Evolutionary conservation across 1,140 invertebrate genomes (phyloP), one percentile per base, ranked within the genome.

Genomic region (Thaumatotibia leucotreta): DNA sequence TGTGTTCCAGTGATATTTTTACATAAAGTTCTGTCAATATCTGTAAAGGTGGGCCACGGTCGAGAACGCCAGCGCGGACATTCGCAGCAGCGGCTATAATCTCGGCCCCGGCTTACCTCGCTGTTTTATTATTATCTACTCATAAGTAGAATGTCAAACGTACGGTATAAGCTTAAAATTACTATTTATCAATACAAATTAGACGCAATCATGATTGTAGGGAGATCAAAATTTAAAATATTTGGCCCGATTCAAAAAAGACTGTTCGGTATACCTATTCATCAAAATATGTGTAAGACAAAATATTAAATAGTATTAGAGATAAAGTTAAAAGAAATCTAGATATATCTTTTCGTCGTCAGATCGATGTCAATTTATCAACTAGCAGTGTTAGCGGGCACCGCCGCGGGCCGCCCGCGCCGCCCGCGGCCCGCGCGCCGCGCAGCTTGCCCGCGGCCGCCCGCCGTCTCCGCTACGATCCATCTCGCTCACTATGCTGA

Each of bases 211-310:
- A 76, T 85, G 75, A 84, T 79, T 65, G 75, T 89, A 87, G 80
- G 79, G 79, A 83, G 80, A 86, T 89, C 85, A 88, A 89, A 91
- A 90, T 88, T 89, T 74, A 75, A 85, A 87, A 80, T 79, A 89
- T 91, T 91, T 78, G 90, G 88, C 90, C 88, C 80, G 82, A 82
- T 88, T 85, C 81, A 85, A 90, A 82, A 75, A 91, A 90, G 90
- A 91, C 90, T 91, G 90, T 91, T 90, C 81, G 82, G 88, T 91
- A 91, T 91, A 91, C 89, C 86, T 88, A 84, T 79, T 86, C 84
- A 85, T 84, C 79, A 80, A 83, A 77, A 79, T 81, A 82, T 74
- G 76, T 80, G 67, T 82, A 83, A 83, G 76, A 77, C 63, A 82
- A 82, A 80, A 77, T 75, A 80, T 75, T 72, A 76, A 82, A 79